A percentile compares a stretch with the other conserved stretches of the same genome.
Evolutionary conservation across 2,113 vertebrate genomes (phyloP).

Genomic region (Martes martes): DNA sequence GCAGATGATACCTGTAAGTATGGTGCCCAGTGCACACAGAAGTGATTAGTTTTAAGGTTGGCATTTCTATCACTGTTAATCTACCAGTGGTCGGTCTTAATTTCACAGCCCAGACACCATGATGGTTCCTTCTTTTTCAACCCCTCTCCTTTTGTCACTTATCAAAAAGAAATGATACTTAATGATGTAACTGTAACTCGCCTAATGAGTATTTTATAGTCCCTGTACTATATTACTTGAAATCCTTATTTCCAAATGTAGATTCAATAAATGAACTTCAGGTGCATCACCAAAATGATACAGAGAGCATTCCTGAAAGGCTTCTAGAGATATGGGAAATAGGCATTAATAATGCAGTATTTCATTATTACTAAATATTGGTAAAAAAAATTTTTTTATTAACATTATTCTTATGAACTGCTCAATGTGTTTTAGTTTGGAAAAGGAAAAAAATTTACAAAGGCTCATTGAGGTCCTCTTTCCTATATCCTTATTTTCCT

Average conservation of each 20-base stretch:
- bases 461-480: neutral
- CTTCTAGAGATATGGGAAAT: neutral
- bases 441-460: neutral
- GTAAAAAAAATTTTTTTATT: neutral
- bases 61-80: neutral
- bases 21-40: neutral
- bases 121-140: neutral
- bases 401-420: neutral
- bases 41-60: neutral
- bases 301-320: neutral
- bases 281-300: neutral
- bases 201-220: neutral
- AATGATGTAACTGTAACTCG: neutral
- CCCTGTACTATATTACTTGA: neutral
- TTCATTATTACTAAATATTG: neutral
- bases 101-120: accelerated
- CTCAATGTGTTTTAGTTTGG: neutral
- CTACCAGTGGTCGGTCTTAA: neutral
- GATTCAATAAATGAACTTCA: neutral
- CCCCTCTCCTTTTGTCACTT: neutral
- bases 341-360: neutral
- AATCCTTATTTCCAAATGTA: neutral
- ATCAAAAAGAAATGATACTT: neutral
- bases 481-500: neutral
- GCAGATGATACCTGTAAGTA: neutral